Base-by-base conservation (phyloP, 1,140 invertebrate species). In the Bombyx mandarina region DNA sequence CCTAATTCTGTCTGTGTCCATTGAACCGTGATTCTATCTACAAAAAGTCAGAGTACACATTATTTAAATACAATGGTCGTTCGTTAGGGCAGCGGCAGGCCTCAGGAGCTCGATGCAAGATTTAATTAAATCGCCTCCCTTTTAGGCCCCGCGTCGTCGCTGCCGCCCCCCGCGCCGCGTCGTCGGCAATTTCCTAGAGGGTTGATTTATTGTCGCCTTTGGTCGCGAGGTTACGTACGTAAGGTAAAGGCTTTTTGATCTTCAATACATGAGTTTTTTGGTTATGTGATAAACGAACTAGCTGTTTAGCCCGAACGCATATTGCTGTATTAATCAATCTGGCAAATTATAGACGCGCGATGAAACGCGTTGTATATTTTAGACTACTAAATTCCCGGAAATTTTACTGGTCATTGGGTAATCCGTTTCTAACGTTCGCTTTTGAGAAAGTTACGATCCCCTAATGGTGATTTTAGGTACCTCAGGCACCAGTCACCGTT, bases 181-280 rank as follows among this genome's bases (percentile, higher is more conserved):
- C 73, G 75, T 73, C 81, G 78, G 71, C 79, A 79, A 85, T 85
- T 84, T 86, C 82, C 85, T 87, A 83, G 81, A 82, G 85, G 81
- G 86, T 89, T 90, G 89, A 90, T 91, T 90, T 90, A 91, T 90
- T 87, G 89, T 88, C 83, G 86, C 81, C 72, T 75, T 71, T 71
- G 63, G 76, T 77, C 76, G 71, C 73, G 71, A 73, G 61, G 51
- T 52, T 12, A 56, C 59, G 49, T 49, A 61, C 58, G 44, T 54
- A 35, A 35, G 65, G 67, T 78, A 81, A 83, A 82, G 77, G 82
- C 26, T 35, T 35, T 35, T 2, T 35, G 4, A 35, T 35, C 26
- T 35, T 35, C 26, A 35, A 35, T 35, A 35, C 26, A 35, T 35
- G 26, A 35, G 2, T 35, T 35, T 35, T 35, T 35, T 35, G 26